A percentile compares a stretch with the other conserved stretches of the same genome.
These are phyloP conservation scores for Zoroaster sp. DNA, from an alignment of 53 echinoderm and acorn worm genomes.

Conservation along the genomic window DNA sequence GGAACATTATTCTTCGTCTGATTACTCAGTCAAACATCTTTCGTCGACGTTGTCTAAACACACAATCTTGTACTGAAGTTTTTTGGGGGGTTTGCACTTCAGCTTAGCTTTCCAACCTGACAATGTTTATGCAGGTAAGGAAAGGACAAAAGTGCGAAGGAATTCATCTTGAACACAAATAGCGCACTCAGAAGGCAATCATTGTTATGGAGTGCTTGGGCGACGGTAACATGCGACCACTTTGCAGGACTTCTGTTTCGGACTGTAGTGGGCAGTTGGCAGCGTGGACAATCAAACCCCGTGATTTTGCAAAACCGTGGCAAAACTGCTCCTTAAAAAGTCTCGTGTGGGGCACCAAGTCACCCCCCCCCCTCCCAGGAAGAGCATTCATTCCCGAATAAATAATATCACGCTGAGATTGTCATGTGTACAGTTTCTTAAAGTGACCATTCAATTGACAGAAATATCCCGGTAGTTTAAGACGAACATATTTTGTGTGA, in stretches of 20 bases:
- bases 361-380: background rate
- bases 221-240: background rate
- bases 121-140: conserved; percentile 23
- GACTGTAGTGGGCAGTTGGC: background rate
- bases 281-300: background rate
- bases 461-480: too few species aligned
- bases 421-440: too few species aligned
- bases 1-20: background rate
- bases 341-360: background rate
- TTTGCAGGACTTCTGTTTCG: background rate
- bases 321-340: background rate
- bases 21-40: background rate
- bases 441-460: too few species aligned
- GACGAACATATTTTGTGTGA: too few species aligned
- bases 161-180: background rate
- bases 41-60: background rate
- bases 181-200: background rate
- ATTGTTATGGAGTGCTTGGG: background rate
- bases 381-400: background rate
- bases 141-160: background rate
- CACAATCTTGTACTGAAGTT: background rate
- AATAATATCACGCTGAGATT: too few species aligned
- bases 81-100: background rate
- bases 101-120: background rate
- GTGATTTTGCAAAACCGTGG: too few species aligned